Evolutionary conservation across 2,113 vertebrate species (phyloP).

Genomic region (Pelvicachromis taeniatus): DNA sequence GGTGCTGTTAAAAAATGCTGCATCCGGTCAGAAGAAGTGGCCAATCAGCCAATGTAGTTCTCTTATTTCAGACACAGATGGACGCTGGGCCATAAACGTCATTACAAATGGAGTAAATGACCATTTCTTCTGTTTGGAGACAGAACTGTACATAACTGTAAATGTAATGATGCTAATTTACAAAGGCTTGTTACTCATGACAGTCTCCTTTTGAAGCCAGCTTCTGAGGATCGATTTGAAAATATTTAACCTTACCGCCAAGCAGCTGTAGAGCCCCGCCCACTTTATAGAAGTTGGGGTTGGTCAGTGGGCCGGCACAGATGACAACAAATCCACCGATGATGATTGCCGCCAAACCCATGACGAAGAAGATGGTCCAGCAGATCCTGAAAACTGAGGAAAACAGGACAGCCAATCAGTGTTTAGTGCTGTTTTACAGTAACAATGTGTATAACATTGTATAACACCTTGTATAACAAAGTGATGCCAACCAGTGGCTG

Average conservation of each 20-base stretch:
- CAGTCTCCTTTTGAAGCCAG: not conserved
- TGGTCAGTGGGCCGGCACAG: conserved; percentile 20
- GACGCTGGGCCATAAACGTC: not conserved
- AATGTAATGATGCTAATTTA: not conserved
- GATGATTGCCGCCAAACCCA: not conserved
- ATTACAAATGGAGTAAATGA: not conserved
- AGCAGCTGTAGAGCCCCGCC: conserved; percentile 24
- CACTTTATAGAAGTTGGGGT: conserved; percentile 17
- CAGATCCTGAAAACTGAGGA: conserved; percentile 39
- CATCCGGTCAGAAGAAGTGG: no score
- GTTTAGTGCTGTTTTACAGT: not conserved
- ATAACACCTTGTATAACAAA: not conserved
- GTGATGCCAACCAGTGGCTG: conserved; percentile 16
- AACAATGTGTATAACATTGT: not conserved
- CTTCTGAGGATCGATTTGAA: not conserved
- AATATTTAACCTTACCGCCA: conserved; percentile 15
- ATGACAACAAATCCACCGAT: conserved; percentile 8
- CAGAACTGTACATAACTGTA: not conserved
- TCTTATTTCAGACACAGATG: not conserved
- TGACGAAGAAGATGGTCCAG: conserved; percentile 49
- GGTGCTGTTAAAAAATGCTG: no score
- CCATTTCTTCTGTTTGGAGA: not conserved
- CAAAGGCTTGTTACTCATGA: not conserved
- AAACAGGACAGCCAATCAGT: not conserved
- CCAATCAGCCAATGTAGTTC: not conserved